phyloP scores from a whole-genome alignment of 1,140 invertebrate genomes.

The Acromyrmex echinatior region DNA sequence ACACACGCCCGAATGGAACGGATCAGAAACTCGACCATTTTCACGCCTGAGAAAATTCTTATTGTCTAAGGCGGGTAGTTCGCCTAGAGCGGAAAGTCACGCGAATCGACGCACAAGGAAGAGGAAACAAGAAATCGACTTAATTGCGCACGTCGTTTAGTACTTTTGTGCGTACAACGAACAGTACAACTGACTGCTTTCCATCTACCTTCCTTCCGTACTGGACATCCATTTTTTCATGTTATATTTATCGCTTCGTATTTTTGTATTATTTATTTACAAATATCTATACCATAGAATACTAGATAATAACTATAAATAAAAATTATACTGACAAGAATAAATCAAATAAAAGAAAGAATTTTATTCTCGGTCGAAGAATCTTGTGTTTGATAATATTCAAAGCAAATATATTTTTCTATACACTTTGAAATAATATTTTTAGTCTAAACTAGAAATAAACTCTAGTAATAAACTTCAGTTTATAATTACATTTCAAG shows the following conservation, averaged over 20 bases:
- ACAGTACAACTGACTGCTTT: conserved; percentile 26
- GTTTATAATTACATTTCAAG: no score
- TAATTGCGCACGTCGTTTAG: conserved; percentile 69
- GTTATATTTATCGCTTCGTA: background rate
- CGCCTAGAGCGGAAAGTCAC: conserved; percentile 75
- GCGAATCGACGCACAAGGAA: conserved; percentile 71
- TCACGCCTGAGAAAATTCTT: conserved; percentile 73
- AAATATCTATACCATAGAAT: background rate
- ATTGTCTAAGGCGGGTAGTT: conserved; percentile 63
- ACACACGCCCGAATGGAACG: conserved; percentile 64
- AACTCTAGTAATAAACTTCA: no score
- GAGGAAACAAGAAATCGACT: conserved; percentile 74
- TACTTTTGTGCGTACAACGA: conserved; percentile 57
- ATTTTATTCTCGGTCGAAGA: no score
- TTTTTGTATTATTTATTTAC: background rate
- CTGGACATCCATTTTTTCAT: background rate
- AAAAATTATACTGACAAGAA: background rate
- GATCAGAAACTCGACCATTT: conserved; percentile 59
- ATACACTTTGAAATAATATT: no score
- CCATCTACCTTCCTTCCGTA: background rate
- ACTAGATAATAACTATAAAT: background rate
- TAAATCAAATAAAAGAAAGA: no score
- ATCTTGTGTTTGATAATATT: no score
- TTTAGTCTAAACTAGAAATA: no score
- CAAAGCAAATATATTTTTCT: no score